These are phyloP conservation scores for Laupala kohalensis DNA, from an alignment of 1,140 invertebrate genomes.

Conservation along the genomic window DNA sequence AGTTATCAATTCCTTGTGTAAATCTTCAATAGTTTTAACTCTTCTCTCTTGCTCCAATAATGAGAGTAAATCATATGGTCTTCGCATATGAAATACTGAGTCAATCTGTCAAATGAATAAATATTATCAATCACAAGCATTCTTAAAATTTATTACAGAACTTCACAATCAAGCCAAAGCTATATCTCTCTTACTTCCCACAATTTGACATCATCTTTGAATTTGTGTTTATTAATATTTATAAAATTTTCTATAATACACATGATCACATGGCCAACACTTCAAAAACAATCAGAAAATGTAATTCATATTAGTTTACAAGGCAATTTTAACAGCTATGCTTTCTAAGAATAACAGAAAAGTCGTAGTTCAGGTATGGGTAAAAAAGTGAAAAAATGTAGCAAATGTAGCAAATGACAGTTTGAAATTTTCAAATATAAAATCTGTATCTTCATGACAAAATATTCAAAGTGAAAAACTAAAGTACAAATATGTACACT, in stretches of 20 bases:
- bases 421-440: no score
- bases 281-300: background rate
- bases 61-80: slow-evolving; percentile 64
- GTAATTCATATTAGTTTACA: background rate
- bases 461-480: no score
- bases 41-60: slow-evolving; percentile 70
- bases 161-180: background rate
- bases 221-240: background rate
- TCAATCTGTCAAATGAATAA: slow-evolving; percentile 33
- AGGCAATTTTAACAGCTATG: background rate
- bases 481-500: no score
- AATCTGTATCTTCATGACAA: no score
- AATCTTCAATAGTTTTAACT: slow-evolving; percentile 42
- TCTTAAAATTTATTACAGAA: background rate
- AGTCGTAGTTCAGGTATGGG: no score
- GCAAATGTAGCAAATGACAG: no score
- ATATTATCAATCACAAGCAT: background rate
- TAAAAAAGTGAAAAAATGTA: no score
- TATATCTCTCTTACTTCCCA: background rate
- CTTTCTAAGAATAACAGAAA: no score
- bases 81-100: slow-evolving; percentile 61
- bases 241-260: background rate
- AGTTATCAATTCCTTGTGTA: slow-evolving; percentile 48
- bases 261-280: background rate
- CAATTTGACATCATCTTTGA: background rate